Evolutionary conservation across 2,888 invertebrate genomes (phyloP), one percentile per base, ranked within the genome.

Genomic region (Marasmarcha lunaedactyla): DNA sequence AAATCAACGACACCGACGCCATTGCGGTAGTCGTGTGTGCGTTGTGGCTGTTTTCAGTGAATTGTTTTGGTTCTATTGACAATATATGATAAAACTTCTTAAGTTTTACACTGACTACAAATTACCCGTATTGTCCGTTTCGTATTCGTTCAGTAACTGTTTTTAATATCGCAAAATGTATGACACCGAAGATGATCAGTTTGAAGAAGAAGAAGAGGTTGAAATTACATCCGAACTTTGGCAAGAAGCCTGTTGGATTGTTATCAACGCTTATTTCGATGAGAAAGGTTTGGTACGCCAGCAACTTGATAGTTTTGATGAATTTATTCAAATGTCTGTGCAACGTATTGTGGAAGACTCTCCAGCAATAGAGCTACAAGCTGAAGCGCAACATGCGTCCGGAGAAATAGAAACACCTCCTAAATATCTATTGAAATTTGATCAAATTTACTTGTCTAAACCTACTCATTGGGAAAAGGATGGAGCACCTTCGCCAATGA

Each of bases 401-500:
- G 98, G 97, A 30, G 93, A 94, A 86, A 91, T 97, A 33, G 96
- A 97, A 76, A 90, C 88, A 39, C 95, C 95, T 84, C 93, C 97
- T 0, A 89, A 93, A 45, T 98, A 97, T 78, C 79, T 95, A 30
- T 71, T 99, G 5, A 99, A 98, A 77, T 99, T 99, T 76, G 98
- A 98, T 70, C 98, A 99, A 81, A 98, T 99, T 66, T 99, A 99
- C 68, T 74, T 99, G 35, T 98, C 98, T 0, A 99, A 99, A 72
- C 99, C 99, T 1, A 99, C 98, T 5, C 99, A 99, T 86, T 99
- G 99, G 99, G 99, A 99, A 72, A 99, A 99, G 79, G 99, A 99
- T 86, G 99, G 99, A 63, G 96, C 98, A 0, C 98, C 98, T 10
- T 94, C 95, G 42, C 97, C 98, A 43, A 98, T 99, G 98, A 99